Evolutionary conservation across 2,888 invertebrate genomes (phyloP), one percentile per base, ranked within the genome.

Genomic region (Bembecia ichneumoniformis): DNA sequence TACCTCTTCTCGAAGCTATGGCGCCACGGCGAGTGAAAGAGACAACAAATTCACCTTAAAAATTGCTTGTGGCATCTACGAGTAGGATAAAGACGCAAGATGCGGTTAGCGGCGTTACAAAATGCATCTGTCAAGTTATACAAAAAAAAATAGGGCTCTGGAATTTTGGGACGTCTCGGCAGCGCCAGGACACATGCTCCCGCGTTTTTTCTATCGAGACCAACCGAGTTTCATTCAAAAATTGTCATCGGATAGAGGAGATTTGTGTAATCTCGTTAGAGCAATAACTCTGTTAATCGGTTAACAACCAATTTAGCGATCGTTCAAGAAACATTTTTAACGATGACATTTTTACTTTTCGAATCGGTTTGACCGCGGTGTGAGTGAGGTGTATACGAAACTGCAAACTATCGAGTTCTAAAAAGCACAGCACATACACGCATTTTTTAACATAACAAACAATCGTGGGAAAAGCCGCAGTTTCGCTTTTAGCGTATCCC

Each of bases 201-300:
- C 82, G 79, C 81, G 79, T 82, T 84, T 84, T 73, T 44, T 83
- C 83, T 74, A 74, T 63, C 58, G 28, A 28, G 28, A 59, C 57
- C 60, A 58, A 69, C 68, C 68, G 71, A 72, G 81, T 69, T 83
- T 83, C 87, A 87, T 87, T 86, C 84, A 87, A 84, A 84, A 83
- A 80, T 77, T 77, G 79, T 79, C 80, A 75, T 74, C 80, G 81
- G 67, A 75, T 77, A 78, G 74, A n/a, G 60, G 68, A 75, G 79
- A 84, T 84, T 86, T 83, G 80, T 82, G 81, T 86, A 84, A 87
- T 84, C 84, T 83, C 77, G 80, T 84, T 83, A 80, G 67, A 73
- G 77, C 77, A 72, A 78, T 72, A 77, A 75, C 67, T 67, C 68
- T 28, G 9, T 71, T 64, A 65, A 68, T 58, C 61, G 52, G 65